Conservation (phyloP, 2,888 invertebrate species). For the Conchocele bisecta region DNA sequence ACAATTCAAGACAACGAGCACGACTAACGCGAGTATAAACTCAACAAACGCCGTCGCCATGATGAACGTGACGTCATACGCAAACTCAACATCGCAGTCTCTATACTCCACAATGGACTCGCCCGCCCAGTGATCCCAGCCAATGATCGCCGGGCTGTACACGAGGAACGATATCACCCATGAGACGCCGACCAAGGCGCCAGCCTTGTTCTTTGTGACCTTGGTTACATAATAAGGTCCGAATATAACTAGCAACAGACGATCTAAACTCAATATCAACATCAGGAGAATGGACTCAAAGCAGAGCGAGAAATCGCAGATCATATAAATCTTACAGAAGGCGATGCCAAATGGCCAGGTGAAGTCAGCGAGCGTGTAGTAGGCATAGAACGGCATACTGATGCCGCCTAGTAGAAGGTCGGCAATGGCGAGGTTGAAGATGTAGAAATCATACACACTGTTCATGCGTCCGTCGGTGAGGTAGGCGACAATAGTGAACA, state of each 20-base stretch:
- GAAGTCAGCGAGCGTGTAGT: slow-evolving; percentile 58
- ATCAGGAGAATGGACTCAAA: slow-evolving; percentile 65
- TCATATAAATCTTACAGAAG: slow-evolving; percentile 67
- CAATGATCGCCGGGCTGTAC: slow-evolving; percentile 69
- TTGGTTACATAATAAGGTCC: slow-evolving; percentile 57
- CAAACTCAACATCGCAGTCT: slow-evolving; percentile 72
- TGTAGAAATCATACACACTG: slow-evolving; percentile 64
- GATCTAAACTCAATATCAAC: slow-evolving; percentile 66
- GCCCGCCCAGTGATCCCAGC: slow-evolving; percentile 66
- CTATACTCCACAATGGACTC: slow-evolving; percentile 51
- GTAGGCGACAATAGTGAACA: slow-evolving; percentile 64
- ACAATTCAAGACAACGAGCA: slow-evolving; percentile 55
- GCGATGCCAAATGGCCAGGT: slow-evolving; percentile 65
- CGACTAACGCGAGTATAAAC: slow-evolving; percentile 63
- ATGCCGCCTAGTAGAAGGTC: slow-evolving; percentile 61
- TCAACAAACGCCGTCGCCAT: slow-evolving; percentile 62
- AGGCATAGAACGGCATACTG: slow-evolving; percentile 69
- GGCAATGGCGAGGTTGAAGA: slow-evolving; percentile 66
- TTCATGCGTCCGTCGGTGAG: slow-evolving; percentile 58
- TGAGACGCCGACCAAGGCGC: slow-evolving; percentile 45
- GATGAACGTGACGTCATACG: slow-evolving; percentile 56
- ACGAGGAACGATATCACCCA: slow-evolving; percentile 64
- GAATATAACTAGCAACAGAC: slow-evolving; percentile 57
- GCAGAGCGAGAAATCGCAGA: slow-evolving; percentile 65
- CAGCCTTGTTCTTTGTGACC: slow-evolving; percentile 55